Percentiles rank a stretch among this genome's conserved stretches.
phyloP scores from a whole-genome alignment of 2,113 vertebrate genomes.

The Tursiops truncatus region DNA sequence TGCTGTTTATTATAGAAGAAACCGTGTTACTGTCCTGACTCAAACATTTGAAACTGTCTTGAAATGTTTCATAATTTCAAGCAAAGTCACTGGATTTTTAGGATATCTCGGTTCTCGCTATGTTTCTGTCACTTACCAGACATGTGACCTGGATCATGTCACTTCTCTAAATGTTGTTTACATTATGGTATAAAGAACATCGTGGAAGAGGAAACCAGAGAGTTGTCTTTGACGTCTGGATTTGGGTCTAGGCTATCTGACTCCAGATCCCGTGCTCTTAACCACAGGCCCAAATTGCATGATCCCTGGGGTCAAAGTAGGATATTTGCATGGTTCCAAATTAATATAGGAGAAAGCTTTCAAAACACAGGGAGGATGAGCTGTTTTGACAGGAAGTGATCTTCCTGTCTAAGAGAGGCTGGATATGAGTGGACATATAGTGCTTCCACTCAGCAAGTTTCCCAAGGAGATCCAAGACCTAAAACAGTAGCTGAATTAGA shows the following conservation, averaged over 20 bases:
- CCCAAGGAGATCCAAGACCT: neutral
- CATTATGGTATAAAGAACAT: neutral
- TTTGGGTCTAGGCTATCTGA: neutral
- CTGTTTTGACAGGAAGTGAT: neutral
- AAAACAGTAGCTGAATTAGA: neutral
- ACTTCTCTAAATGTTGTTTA: neutral
- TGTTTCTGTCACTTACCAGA: neutral
- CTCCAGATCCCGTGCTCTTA: neutral
- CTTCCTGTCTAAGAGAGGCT: neutral
- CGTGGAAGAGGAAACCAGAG: neutral
- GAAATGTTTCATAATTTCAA: neutral
- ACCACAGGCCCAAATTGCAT: neutral
- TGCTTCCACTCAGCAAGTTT: neutral
- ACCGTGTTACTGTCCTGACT: neutral
- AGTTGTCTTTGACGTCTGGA: neutral
- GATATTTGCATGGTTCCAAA: neutral
- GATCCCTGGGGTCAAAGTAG: neutral
- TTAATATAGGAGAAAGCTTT: neutral
- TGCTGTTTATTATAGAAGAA: neutral
- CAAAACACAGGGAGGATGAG: too few relatives aligned
- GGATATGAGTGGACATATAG: neutral
- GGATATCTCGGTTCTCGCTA: neutral
- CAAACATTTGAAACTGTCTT: neutral
- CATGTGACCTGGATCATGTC: neutral
- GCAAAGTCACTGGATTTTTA: neutral